Conservation (phyloP, 1,140 invertebrate species). For the Halyomorpha halys region DNA sequence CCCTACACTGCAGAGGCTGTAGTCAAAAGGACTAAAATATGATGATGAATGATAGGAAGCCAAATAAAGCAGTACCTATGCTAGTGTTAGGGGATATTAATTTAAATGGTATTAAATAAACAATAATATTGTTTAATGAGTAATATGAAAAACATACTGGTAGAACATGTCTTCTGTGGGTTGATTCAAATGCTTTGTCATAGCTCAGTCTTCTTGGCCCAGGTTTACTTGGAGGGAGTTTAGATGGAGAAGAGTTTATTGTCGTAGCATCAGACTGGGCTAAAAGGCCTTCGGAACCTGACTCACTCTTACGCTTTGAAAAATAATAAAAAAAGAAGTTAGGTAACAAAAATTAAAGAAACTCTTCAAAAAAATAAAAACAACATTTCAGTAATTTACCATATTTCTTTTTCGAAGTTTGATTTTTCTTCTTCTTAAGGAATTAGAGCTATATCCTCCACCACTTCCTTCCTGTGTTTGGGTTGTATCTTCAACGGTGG, state of each 20-base stretch:
- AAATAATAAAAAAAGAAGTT: conserved; percentile 26
- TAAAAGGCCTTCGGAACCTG: conserved; percentile 43
- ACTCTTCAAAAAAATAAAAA: background rate
- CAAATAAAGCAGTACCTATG: too few species aligned
- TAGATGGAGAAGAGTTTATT: conserved; percentile 18
- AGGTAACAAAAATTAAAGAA: background rate
- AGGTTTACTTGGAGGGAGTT: conserved; percentile 19
- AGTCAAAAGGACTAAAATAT: too few species aligned
- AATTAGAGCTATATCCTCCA: conserved; percentile 42
- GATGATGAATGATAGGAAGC: too few species aligned
- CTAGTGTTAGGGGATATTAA: too few species aligned
- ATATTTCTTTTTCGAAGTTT: conserved; percentile 50
- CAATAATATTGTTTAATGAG: too few species aligned
- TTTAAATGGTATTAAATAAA: too few species aligned
- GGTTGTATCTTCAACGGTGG: conserved; percentile 49
- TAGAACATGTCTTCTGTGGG: conserved; percentile 15
- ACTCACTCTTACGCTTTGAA: conserved; percentile 46
- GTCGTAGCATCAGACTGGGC: conserved; percentile 25
- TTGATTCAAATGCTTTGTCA: conserved; percentile 24
- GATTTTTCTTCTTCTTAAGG: conserved; percentile 53
- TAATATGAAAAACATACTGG: conserved; percentile 5
- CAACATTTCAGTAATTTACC: conserved; percentile 35
- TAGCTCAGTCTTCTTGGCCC: conserved; percentile 19
- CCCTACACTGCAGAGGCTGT: too few species aligned
- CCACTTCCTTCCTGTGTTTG: conserved; percentile 39